Percentiles rank a stretch among this genome's conserved stretches.
These are phyloP conservation scores for Cercocebus atys DNA, from an alignment of 2,113 vertebrate genomes.

Conservation along the genomic window DNA sequence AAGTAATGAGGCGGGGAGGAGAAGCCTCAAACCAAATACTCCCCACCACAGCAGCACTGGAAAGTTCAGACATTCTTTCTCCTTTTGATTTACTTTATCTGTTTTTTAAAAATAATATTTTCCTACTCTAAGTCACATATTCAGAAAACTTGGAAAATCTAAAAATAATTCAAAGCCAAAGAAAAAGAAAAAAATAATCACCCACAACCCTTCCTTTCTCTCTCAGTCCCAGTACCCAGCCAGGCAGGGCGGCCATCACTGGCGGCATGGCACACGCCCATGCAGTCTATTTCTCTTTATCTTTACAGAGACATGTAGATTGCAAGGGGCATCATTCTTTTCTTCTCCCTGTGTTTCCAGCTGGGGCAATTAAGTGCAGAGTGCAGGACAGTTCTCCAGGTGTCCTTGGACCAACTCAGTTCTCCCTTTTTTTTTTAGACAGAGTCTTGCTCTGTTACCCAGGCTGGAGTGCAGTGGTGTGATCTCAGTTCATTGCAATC, in stretches of 20 bases:
- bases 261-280: accelerated
- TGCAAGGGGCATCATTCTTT: neutral
- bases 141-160: constrained; percentile 26
- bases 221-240: neutral
- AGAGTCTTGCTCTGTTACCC: too few species aligned
- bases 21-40: neutral
- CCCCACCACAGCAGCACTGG: neutral
- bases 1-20: neutral
- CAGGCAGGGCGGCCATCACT: too few species aligned
- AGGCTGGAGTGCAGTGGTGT: too few species aligned
- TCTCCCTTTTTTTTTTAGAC: too few species aligned
- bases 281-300: neutral
- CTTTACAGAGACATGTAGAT: neutral
- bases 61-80: neutral
- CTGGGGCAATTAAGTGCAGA: too few species aligned
- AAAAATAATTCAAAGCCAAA: neutral
- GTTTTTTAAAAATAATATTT: neutral
- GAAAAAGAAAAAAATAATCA: neutral
- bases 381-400: neutral
- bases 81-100: neutral
- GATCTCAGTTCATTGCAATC: too few species aligned
- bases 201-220: neutral
- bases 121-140: neutral
- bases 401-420: neutral
- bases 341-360: neutral